Evolutionary conservation across 2,888 invertebrate genomes (phyloP).

Genomic region (Conomelus anceps): DNA sequence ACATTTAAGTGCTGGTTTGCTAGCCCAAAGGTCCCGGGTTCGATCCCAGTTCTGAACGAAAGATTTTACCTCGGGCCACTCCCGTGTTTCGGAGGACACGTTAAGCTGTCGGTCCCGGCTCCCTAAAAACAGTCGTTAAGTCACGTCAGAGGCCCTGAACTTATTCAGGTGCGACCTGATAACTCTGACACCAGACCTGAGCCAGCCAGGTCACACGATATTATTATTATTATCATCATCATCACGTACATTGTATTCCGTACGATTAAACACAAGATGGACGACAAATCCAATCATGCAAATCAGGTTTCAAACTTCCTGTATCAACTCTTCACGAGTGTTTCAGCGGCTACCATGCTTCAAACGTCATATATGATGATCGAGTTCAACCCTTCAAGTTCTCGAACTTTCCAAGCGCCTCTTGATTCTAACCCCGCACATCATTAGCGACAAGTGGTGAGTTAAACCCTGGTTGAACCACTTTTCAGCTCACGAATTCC

Average conservation of each 20-base stretch:
- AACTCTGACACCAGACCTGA: no score
- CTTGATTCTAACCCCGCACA: neutral
- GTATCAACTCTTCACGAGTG: neutral
- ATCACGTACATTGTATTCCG: neutral
- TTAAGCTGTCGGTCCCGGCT: no score
- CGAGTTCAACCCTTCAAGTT: neutral
- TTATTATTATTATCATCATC: no score
- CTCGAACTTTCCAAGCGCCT: neutral
- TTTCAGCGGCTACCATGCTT: neutral
- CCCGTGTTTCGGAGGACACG: no score
- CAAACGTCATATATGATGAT: neutral
- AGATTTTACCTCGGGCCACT: no score
- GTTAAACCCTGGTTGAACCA: neutral
- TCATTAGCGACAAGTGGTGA: neutral
- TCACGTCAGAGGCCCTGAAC: no score
- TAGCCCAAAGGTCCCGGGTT: no score
- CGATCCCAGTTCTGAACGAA: no score
- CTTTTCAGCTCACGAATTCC: neutral
- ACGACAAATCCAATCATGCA: neutral
- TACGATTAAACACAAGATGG: neutral
- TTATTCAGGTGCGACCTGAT: no score
- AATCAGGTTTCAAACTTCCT: neutral
- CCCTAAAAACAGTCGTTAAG: no score
- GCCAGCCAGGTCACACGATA: no score
- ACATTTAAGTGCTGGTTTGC: no score